phyloP scores from a whole-genome alignment of 2,113 vertebrate genomes.

The Pseudopipra pipra region DNA sequence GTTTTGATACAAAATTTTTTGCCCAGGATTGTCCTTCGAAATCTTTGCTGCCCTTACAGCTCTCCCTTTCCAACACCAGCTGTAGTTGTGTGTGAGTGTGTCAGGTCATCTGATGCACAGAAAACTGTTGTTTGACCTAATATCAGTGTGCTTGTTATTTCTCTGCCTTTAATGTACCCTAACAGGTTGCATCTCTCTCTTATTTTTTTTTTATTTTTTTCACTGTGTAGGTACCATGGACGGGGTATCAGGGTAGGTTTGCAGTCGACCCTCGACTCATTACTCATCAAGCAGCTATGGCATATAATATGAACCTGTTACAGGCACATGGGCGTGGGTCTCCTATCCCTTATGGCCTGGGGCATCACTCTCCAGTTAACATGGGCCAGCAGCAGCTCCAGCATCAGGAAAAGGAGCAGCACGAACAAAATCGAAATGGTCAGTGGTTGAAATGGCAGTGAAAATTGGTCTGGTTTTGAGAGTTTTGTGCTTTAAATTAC shows the following conservation, averaged over 20 bases:
- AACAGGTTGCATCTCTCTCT: neutral
- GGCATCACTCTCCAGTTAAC: slow-evolving; percentile 89
- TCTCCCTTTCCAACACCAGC: neutral
- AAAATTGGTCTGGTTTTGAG: neutral
- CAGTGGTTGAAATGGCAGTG: neutral
- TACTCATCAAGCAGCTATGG: slow-evolving; percentile 95
- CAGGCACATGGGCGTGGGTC: slow-evolving; percentile 91
- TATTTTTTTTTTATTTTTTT: neutral
- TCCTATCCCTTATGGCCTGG: slow-evolving; percentile 89
- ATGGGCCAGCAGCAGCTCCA: slow-evolving; percentile 83
- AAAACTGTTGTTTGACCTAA: neutral
- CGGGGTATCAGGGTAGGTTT: slow-evolving; percentile 96
- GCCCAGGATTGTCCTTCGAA: neutral
- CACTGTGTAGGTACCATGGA: slow-evolving; percentile 88
- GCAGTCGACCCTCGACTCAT: slow-evolving; percentile 95
- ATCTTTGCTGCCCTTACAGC: neutral
- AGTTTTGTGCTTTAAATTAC: neutral
- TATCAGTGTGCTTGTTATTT: neutral
- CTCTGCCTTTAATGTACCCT: neutral
- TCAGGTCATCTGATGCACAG: neutral
- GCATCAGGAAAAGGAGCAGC: slow-evolving; percentile 87
- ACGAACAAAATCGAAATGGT: slow-evolving; percentile 89
- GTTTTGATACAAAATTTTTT: neutral
- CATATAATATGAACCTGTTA: slow-evolving; percentile 95
- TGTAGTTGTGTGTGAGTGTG: neutral